phyloP scores from a whole-genome alignment of 2,888 invertebrate genomes.

The Andrena minutula region DNA sequence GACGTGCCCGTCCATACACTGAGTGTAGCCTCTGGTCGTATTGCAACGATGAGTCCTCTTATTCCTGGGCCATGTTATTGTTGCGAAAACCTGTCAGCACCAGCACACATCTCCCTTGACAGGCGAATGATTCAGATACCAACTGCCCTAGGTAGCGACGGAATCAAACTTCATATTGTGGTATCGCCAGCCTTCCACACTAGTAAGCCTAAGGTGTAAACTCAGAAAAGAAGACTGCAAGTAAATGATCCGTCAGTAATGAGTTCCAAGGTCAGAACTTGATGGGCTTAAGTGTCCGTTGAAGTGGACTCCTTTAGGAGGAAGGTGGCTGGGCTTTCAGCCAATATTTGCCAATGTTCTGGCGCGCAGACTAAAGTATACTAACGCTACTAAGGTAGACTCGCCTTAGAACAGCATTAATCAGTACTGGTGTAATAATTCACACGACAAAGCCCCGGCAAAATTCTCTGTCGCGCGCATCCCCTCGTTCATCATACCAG shows the following conservation, averaged over 20 bases:
- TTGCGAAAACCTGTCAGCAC: neutral
- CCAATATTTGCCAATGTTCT: neutral
- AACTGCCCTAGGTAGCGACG: neutral
- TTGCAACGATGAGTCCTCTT: constrained; percentile 27
- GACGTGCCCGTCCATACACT: constrained; percentile 39
- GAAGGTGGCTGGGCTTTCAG: neutral
- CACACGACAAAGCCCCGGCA: neutral
- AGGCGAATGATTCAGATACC: neutral
- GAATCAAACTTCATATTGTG: neutral
- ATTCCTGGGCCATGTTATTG: neutral
- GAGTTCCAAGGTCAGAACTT: neutral
- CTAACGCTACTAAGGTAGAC: neutral
- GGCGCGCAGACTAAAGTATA: neutral
- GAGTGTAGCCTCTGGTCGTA: constrained; percentile 13
- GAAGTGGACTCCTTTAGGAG: too few relatives aligned
- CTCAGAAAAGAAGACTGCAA: neutral
- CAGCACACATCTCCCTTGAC: neutral
- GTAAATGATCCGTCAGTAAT: neutral
- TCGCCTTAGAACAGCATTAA: neutral
- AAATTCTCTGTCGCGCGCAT: constrained; percentile 5
- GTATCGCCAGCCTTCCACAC: neutral
- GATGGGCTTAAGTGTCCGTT: too few relatives aligned
- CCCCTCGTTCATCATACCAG: neutral
- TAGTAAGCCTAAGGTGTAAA: neutral
- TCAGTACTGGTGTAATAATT: constrained; percentile 3